These are phyloP conservation scores for Micronycteris hirsuta DNA, from an alignment of 2,113 vertebrate genomes.

Conservation along the genomic window DNA sequence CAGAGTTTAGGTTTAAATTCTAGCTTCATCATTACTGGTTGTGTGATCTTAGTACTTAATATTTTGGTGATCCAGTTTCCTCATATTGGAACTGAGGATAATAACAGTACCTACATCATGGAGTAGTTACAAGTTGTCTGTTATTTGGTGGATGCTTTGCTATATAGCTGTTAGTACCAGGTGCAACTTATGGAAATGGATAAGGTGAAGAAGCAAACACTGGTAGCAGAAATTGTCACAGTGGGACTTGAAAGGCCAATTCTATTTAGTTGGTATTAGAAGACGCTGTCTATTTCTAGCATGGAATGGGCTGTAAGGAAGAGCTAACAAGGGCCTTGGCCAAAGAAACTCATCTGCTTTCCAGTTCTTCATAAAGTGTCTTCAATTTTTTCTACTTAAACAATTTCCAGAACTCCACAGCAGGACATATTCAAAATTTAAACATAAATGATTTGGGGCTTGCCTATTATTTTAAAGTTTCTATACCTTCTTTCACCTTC, in stretches of 20 bases:
- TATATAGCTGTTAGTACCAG: background rate
- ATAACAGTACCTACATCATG: background rate
- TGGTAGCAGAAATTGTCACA: background rate
- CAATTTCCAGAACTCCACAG: background rate
- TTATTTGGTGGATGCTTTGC: background rate
- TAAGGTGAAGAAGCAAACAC: background rate
- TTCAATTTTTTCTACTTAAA: conserved; percentile 36
- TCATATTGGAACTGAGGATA: background rate
- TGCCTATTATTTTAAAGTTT: background rate
- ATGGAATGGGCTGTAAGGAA: background rate
- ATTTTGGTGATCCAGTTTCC: background rate
- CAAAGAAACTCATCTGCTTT: conserved; percentile 19
- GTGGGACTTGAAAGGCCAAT: background rate
- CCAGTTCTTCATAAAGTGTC: background rate
- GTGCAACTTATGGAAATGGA: background rate
- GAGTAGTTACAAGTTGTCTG: background rate
- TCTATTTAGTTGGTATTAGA: conserved; percentile 11
- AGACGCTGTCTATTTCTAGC: conserved; percentile 13
- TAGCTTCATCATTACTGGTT: background rate
- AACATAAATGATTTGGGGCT: conserved; percentile 25
- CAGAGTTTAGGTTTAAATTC: background rate
- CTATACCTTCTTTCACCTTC: background rate
- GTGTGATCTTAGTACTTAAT: background rate
- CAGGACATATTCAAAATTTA: conserved; percentile 14
- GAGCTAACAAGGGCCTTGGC: background rate